Percentiles rank a stretch among this genome's conserved stretches.
Evolutionary conservation across 2,888 invertebrate genomes (phyloP).

Genomic region (Caenorhabditis sp.): DNA sequence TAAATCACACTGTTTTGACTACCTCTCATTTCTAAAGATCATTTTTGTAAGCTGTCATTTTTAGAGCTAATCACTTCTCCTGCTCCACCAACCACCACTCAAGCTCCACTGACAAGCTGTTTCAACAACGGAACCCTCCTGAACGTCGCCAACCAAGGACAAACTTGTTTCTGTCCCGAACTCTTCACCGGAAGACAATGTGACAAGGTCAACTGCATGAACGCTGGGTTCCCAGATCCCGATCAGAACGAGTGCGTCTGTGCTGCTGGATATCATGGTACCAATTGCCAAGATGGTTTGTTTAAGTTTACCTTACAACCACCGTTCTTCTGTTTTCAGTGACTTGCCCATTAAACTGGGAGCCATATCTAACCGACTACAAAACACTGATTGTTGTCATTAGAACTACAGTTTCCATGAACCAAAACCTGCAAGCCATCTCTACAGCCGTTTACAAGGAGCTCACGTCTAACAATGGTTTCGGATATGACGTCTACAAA

Average conservation of each 20-base stretch:
- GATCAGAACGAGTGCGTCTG: conserved; percentile 70
- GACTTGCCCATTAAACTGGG: conserved; percentile 72
- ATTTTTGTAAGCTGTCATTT: too few relatives aligned
- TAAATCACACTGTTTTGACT: not conserved
- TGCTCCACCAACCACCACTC: conserved; percentile 64
- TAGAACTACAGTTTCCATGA: conserved; percentile 68
- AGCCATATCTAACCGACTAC: conserved; percentile 69
- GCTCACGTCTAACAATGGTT: conserved; percentile 36
- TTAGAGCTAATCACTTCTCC: conserved; percentile 60
- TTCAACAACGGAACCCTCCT: conserved; percentile 69
- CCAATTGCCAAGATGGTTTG: conserved; percentile 75
- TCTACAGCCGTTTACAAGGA: conserved; percentile 61
- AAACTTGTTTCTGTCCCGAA: conserved; percentile 75
- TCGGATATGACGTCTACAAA: conserved; percentile 64
- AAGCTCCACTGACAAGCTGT: conserved; percentile 55
- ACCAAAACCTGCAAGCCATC: conserved; percentile 57
- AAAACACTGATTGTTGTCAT: conserved; percentile 74
- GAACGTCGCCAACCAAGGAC: conserved; percentile 40
- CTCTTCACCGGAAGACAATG: conserved; percentile 73
- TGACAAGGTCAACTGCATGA: conserved; percentile 76
- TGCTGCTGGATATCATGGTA: conserved; percentile 70
- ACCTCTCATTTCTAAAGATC: not conserved
- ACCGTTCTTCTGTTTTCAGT: conserved; percentile 67
- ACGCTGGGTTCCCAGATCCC: conserved; percentile 72
- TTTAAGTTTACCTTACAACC: not conserved